A percentile compares a stretch with the other conserved stretches of the same genome.
Conservation (phyloP, 2,888 invertebrate genomes). For the Nematopogon swammerdamellus region DNA sequence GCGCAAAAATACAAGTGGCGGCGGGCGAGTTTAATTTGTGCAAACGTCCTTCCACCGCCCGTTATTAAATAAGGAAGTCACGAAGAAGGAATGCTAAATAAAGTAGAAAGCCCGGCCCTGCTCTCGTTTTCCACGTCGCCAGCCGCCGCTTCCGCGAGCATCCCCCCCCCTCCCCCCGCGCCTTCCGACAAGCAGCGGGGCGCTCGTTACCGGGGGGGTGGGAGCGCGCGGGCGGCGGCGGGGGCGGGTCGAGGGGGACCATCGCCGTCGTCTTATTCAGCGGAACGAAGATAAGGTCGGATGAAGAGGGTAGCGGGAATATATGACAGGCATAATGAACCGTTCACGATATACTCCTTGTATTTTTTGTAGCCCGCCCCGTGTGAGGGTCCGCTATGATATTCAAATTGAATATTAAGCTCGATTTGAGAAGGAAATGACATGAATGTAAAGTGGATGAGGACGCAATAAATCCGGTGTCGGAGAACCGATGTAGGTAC, state of each 20-base stretch:
- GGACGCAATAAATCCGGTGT: neutral
- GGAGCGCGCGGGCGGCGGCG: constrained; percentile 35
- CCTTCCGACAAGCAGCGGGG: neutral
- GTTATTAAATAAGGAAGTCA: constrained; percentile 56
- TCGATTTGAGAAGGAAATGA: constrained; percentile 46
- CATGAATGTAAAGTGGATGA: neutral
- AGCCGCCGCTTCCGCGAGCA: neutral
- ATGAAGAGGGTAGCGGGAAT: constrained; percentile 41
- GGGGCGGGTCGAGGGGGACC: constrained; percentile 19
- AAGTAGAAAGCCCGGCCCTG: constrained; percentile 53
- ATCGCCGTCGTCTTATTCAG: constrained; percentile 38
- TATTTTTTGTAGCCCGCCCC: constrained; percentile 49
- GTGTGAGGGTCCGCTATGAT: neutral
- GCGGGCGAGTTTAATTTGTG: neutral
- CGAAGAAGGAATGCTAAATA: constrained; percentile 56
- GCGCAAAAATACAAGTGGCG: neutral
- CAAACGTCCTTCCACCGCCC: constrained; percentile 27
- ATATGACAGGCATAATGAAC: constrained; percentile 52
- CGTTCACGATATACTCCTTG: constrained; percentile 27
- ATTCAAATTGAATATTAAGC: constrained; percentile 52
- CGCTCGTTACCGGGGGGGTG: constrained; percentile 16
- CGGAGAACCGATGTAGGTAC: neutral
- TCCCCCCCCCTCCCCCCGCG: too few species aligned
- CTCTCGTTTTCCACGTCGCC: constrained; percentile 39
- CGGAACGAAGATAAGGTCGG: constrained; percentile 55